Evolutionary conservation across 2,113 vertebrate genomes (phyloP), one percentile per base, ranked within the genome.

Genomic region (Anseranas semipalmata): DNA sequence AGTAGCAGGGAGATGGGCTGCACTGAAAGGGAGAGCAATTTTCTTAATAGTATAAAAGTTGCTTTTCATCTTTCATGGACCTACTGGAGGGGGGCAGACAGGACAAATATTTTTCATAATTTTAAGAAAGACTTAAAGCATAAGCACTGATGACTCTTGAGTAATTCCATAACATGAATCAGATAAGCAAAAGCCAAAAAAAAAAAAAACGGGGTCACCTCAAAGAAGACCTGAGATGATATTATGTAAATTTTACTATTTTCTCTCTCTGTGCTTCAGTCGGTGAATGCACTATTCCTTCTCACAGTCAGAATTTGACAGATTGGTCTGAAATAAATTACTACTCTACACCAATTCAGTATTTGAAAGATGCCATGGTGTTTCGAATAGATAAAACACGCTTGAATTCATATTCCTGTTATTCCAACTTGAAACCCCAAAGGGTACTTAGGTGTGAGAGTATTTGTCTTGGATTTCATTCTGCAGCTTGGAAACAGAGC

Each of bases 381-480:
- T 84, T 95, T 62, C 96, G 43, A 82, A 86, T n/a, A 90, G 82
- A 78, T 55, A 15, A 46, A 65, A 87, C 82, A 50, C 4, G 4
- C 70, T 88, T 85, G 74, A 91, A 60, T 88, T 91, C 78, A 81
- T 83, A 81, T 85, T 92, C 48, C 82, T n/a, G 60, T 91, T 95
- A 65, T 79, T 87, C 83, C 79, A 19, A 62, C 58, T 91, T 7
- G 37, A 91, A 68, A 65, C 74, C 78, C 89, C 81, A 46, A 48
- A 63, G 78, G 74, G 53, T 94, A 46, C 56, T 91, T 87, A 95
- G 93, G 75, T 87, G 94, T 91, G 78, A 95, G 74, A 73, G 22
- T 86, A 85, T 94, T 97, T 96, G 78, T 91, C 75, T 96, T 97
- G 91, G 95, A 94, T 83, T 90, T 88, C 85, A 32, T 32, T 16